These are phyloP conservation scores for Tenualosa ilisha DNA, from an alignment of 2,797 vertebrate species.

Conservation along the genomic window DNA sequence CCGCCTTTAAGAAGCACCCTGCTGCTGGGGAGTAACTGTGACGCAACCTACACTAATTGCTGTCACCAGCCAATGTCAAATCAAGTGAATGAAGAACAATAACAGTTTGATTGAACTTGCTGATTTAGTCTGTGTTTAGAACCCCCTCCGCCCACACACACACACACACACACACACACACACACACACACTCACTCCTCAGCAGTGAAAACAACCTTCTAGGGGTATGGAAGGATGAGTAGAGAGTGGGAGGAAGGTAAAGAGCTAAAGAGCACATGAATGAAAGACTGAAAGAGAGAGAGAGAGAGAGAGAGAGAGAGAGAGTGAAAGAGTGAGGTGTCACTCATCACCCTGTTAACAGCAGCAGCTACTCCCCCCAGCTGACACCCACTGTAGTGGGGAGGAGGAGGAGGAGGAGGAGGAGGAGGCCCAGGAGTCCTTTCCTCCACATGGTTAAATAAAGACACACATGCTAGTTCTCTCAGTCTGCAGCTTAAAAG, in stretches of 20 bases:
- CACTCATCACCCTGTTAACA: neutral
- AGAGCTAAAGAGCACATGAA: too few relatives aligned
- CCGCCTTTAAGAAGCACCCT: too few relatives aligned
- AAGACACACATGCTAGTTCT: too few relatives aligned
- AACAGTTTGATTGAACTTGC: neutral
- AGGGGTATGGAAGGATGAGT: too few relatives aligned
- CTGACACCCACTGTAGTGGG: neutral
- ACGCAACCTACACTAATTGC: neutral
- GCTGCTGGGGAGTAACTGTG: neutral
- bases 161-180: neutral
- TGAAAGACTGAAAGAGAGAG: slow-evolving; percentile 1
- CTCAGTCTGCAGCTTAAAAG: too few relatives aligned
- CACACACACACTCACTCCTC: neutral
- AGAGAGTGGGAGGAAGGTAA: neutral
- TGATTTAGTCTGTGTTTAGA: neutral
- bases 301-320: slow-evolving; percentile 20
- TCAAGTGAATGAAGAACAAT: neutral
- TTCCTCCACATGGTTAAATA: too few relatives aligned
- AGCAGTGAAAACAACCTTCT: too few relatives aligned
- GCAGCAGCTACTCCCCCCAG: neutral
- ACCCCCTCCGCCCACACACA: neutral
- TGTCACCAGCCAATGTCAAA: neutral
- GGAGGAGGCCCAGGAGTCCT: neutral
- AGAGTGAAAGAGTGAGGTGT: neutral
- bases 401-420: neutral